Evolutionary conservation across 2,888 invertebrate genomes (phyloP).

Genomic region (Netelia melanura): DNA sequence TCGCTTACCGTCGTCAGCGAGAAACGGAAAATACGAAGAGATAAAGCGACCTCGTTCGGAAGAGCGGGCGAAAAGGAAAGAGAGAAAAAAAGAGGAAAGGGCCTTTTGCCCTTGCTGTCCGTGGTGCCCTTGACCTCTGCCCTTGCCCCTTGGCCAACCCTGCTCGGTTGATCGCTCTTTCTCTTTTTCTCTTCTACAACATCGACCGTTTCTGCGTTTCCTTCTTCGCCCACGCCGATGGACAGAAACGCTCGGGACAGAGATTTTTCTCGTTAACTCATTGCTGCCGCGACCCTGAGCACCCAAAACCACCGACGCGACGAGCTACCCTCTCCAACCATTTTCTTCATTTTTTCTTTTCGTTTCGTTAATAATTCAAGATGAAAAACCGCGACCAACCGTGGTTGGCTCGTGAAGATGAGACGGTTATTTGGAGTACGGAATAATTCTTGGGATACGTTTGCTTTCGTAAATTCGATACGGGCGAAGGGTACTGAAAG

Average conservation of each 20-base stretch:
- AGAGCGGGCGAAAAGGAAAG: not conserved
- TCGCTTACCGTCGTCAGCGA: conserved; percentile 46
- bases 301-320: not conserved
- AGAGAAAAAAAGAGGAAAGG: conserved; percentile 5
- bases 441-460: conserved; percentile 29
- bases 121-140: conserved; percentile 41
- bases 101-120: conserved; percentile 26
- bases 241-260: conserved; percentile 17
- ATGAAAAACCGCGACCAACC: not conserved
- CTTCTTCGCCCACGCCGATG: conserved; percentile 2
- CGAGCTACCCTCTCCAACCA: conserved; percentile 6
- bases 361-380: conserved; percentile 55
- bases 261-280: conserved; percentile 65
- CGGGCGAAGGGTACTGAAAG: conserved; percentile 2
- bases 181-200: not conserved
- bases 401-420: not conserved
- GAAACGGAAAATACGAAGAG: conserved; percentile 46
- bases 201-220: not conserved
- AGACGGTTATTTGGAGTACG: conserved; percentile 28
- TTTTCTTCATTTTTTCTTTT: conserved; percentile 1
- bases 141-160: not conserved
- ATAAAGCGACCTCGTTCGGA: conserved; percentile 4
- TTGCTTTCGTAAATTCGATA: conserved; percentile 47
- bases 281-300: conserved; percentile 11
- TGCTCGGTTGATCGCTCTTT: not conserved